Percentiles rank a stretch among this genome's conserved stretches.
Conservation (phyloP, 2,797 vertebrate genomes). For the Paramormyrops hopkinsi region DNA sequence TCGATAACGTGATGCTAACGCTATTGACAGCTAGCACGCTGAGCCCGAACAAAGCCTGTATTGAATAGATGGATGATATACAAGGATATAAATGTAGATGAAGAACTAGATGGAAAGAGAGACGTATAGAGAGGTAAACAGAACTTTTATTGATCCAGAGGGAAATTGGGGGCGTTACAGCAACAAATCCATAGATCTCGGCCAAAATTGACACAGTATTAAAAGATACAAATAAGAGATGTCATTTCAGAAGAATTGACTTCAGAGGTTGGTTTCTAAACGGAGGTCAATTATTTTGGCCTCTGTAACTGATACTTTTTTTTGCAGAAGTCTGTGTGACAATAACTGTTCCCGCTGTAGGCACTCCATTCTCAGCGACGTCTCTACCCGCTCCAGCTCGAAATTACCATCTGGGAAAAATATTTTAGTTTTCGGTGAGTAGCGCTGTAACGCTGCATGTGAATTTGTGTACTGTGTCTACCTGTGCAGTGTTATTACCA, state of each 20-base stretch:
- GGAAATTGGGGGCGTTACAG: background rate
- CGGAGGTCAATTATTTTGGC: background rate
- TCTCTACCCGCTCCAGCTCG: conserved; percentile 85
- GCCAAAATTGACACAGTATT: background rate
- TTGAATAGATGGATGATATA: background rate
- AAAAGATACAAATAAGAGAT: background rate
- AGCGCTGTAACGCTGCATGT: background rate
- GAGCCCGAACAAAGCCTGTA: background rate
- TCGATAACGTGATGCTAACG: background rate
- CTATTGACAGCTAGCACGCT: background rate
- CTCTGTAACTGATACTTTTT: background rate
- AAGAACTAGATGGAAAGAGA: background rate
- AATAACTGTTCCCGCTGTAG: conserved; percentile 49
- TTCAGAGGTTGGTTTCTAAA: background rate
- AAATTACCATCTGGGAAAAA: conserved; percentile 93
- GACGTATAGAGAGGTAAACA: background rate
- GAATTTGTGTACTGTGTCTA: background rate
- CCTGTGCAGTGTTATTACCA: background rate
- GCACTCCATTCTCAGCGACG: conserved; percentile 92
- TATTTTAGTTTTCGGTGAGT: conserved; percentile 91
- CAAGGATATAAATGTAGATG: background rate
- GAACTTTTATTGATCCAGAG: background rate
- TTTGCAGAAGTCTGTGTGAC: background rate
- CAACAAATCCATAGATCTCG: background rate
- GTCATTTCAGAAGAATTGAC: background rate